A percentile compares a stretch with the other conserved stretches of the same genome.
Evolutionary conservation across 1,140 invertebrate species (phyloP).

Genomic region (Eriosoma lanigerum): DNA sequence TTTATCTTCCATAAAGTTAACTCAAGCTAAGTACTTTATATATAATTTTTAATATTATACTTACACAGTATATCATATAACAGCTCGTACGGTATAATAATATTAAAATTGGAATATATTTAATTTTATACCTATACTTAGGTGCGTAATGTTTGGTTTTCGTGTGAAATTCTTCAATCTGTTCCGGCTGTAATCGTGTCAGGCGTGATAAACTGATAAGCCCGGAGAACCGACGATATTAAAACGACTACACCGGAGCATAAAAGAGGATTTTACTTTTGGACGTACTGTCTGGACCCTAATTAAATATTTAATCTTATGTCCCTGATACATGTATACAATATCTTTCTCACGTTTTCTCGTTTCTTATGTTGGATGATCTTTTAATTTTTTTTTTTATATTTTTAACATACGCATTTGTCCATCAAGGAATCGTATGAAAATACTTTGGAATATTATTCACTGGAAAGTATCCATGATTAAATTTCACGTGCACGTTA

Average conservation of each 20-base stretch:
- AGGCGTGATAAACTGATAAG: not conserved
- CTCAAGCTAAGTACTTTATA: too few relatives aligned
- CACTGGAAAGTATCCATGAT: not conserved
- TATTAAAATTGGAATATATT: too few relatives aligned
- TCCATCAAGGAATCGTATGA: not conserved
- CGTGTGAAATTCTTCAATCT: not conserved
- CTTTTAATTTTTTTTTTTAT: not conserved
- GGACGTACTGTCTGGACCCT: not conserved
- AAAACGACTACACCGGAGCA: conserved; percentile 1
- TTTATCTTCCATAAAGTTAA: too few relatives aligned
- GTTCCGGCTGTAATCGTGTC: not conserved
- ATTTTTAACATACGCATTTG: not conserved
- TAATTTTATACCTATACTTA: too few relatives aligned
- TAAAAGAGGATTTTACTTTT: conserved; percentile 20
- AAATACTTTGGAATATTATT: not conserved
- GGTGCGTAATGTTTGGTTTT: not conserved
- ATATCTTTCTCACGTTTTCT: too few relatives aligned
- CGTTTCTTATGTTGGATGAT: not conserved
- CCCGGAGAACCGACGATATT: not conserved
- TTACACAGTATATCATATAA: too few relatives aligned
- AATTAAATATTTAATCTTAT: conserved; percentile 35
- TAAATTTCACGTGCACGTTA: not conserved
- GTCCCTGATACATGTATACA: not conserved
- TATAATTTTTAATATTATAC: too few relatives aligned
- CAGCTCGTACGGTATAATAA: too few relatives aligned